A percentile compares a stretch with the other conserved stretches of the same genome.
phyloP scores from a whole-genome alignment of 2,888 invertebrate genomes.

The Halocaridina rubra region DNA sequence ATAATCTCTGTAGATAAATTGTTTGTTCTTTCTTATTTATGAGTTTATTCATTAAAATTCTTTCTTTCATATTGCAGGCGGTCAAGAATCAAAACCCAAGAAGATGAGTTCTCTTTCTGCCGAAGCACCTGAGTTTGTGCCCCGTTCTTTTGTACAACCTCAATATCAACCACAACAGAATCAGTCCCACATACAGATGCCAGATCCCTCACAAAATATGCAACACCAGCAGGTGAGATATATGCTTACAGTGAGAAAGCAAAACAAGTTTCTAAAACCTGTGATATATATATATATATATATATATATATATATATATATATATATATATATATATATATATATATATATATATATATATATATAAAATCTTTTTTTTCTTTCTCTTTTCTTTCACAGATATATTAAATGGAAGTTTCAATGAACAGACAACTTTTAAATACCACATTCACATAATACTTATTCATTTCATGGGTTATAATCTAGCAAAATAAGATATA shows the following conservation, averaged over 20 bases:
- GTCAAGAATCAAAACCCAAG: slow-evolving; percentile 36
- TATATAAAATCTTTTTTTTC: too few species aligned
- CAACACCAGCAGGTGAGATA: slow-evolving; percentile 32
- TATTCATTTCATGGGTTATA: too few species aligned
- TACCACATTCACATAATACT: too few species aligned
- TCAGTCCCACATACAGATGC: slow-evolving; percentile 21
- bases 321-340: background rate
- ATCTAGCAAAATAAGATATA: too few species aligned
- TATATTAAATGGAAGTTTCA: too few species aligned
- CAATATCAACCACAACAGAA: background rate
- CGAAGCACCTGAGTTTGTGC: slow-evolving; percentile 59
- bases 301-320: background rate
- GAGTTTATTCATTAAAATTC: too few species aligned
- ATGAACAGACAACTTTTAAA: too few species aligned
- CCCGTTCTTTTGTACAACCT: slow-evolving; percentile 29
- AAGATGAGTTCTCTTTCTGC: slow-evolving; percentile 48
- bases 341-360: background rate
- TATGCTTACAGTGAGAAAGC: too few species aligned
- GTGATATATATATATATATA: background rate
- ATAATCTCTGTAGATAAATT: too few species aligned
- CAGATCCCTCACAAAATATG: slow-evolving; percentile 35
- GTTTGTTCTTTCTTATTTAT: too few species aligned
- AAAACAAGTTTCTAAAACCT: too few species aligned
- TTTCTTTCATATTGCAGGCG: slow-evolving; percentile 1
- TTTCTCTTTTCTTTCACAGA: too few species aligned